These are phyloP conservation scores for Drosophila leontia DNA, from an alignment of 1,140 invertebrate genomes.

Conservation along the genomic window DNA sequence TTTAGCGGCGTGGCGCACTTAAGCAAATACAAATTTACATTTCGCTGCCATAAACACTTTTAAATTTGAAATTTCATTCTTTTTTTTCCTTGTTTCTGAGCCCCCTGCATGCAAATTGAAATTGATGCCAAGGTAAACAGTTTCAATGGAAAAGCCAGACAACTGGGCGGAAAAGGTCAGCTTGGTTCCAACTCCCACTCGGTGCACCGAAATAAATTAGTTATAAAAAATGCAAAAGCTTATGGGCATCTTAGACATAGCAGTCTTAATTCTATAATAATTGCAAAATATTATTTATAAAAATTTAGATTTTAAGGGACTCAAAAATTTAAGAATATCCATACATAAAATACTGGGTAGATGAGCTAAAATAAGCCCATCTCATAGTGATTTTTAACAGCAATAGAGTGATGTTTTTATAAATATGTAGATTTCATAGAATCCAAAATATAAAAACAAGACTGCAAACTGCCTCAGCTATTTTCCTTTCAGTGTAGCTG, in stretches of 20 bases:
- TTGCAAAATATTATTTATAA: neutral
- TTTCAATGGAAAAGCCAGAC: constrained; percentile 37
- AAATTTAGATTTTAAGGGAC: neutral
- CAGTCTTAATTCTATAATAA: neutral
- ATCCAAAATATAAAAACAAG: neutral
- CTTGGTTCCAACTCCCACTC: neutral
- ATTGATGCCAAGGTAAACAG: constrained; percentile 83
- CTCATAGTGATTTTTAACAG: too few relatives aligned
- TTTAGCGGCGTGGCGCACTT: constrained; percentile 65
- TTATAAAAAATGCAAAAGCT: constrained; percentile 48
- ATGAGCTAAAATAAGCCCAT: too few relatives aligned
- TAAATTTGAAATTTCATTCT: constrained; percentile 78
- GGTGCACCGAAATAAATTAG: neutral
- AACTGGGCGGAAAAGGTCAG: constrained; percentile 46
- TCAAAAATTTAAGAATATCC: too few relatives aligned
- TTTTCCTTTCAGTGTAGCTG: neutral
- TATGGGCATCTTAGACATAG: neutral
- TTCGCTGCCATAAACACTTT: constrained; percentile 85
- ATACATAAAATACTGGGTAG: too few relatives aligned
- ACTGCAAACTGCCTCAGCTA: neutral
- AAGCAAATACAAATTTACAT: constrained; percentile 85
- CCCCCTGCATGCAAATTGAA: constrained; percentile 77
- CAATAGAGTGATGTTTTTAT: neutral
- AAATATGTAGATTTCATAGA: neutral
- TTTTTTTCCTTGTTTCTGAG: constrained; percentile 32